Conservation (phyloP, 2,888 invertebrate species). For the Clitarchus hookeri region DNA sequence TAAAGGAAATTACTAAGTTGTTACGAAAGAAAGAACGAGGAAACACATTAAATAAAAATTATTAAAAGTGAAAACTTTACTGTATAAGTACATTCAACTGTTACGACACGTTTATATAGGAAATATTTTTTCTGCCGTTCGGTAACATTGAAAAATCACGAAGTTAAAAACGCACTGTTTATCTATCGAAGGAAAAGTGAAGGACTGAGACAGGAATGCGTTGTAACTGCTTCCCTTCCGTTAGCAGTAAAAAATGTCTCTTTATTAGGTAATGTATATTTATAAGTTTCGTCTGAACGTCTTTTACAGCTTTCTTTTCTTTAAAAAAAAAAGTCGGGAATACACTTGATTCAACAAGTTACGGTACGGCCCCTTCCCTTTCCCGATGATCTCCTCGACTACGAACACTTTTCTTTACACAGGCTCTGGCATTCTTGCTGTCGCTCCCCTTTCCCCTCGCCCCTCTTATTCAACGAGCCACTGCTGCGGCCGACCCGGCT, state of each 20-base stretch:
- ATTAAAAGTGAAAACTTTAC: too few relatives aligned
- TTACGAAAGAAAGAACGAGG: too few relatives aligned
- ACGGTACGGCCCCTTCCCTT: slow-evolving; percentile 1
- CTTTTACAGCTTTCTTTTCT: neutral
- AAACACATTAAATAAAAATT: too few relatives aligned
- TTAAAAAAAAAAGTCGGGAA: neutral
- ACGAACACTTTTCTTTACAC: slow-evolving; percentile 14
- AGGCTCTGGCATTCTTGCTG: neutral
- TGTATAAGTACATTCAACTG: too few relatives aligned
- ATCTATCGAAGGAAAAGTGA: neutral
- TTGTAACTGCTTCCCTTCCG: neutral
- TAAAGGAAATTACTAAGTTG: too few relatives aligned
- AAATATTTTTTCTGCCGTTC: too few relatives aligned
- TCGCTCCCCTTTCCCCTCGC: neutral
- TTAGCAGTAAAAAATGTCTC: neutral
- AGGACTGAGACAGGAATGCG: neutral
- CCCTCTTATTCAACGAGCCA: neutral
- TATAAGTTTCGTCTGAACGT: neutral
- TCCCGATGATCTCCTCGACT: neutral
- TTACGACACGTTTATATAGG: too few relatives aligned
- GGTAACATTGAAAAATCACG: too few relatives aligned
- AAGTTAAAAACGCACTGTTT: neutral
- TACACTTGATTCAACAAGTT: slow-evolving; percentile 14
- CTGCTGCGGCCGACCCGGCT: neutral
- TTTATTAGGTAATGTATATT: slow-evolving; percentile 14